These are phyloP conservation scores for Lampris incognitus DNA, from an alignment of 2,113 vertebrate species.

Conservation along the genomic window DNA sequence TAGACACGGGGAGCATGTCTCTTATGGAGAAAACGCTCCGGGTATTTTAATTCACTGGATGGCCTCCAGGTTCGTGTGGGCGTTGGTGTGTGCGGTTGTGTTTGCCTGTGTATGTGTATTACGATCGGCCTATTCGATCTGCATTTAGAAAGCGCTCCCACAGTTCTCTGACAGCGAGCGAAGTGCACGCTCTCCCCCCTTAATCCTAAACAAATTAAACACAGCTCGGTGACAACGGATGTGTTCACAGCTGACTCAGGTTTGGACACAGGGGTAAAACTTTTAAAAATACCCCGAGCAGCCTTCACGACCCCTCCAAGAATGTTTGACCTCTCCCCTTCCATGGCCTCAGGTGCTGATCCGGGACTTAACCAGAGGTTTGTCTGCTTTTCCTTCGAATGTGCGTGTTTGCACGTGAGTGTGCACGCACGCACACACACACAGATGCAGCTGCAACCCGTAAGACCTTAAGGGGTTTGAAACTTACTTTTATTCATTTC, in stretches of 20 bases:
- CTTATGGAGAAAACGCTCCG: conserved; percentile 14
- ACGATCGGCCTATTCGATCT: too few species aligned
- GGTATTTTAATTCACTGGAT: conserved; percentile 39
- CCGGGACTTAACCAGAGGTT: background rate
- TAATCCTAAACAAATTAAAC: background rate
- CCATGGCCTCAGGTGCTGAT: conserved; percentile 23
- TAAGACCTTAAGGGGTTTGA: conserved; percentile 27
- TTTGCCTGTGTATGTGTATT: background rate
- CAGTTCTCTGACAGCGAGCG: background rate
- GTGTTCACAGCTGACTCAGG: conserved; percentile 70
- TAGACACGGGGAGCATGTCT: conserved; percentile 20
- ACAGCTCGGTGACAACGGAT: conserved; percentile 54
- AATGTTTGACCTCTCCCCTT: conserved; percentile 53
- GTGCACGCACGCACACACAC: conserved; percentile 4
- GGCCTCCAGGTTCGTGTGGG: conserved; percentile 22
- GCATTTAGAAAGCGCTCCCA: too few species aligned
- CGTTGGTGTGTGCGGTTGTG: conserved; percentile 7
- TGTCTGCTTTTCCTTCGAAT: background rate
- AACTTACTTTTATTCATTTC: conserved; percentile 37
- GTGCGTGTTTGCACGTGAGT: background rate
- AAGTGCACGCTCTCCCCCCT: conserved; percentile 13
- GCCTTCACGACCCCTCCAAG: conserved; percentile 18
- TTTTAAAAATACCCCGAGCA: background rate
- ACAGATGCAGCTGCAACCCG: conserved; percentile 50
- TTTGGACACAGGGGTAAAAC: conserved; percentile 44